Conservation (phyloP, 2,797 vertebrate genomes). For the Anabas testudineus region DNA sequence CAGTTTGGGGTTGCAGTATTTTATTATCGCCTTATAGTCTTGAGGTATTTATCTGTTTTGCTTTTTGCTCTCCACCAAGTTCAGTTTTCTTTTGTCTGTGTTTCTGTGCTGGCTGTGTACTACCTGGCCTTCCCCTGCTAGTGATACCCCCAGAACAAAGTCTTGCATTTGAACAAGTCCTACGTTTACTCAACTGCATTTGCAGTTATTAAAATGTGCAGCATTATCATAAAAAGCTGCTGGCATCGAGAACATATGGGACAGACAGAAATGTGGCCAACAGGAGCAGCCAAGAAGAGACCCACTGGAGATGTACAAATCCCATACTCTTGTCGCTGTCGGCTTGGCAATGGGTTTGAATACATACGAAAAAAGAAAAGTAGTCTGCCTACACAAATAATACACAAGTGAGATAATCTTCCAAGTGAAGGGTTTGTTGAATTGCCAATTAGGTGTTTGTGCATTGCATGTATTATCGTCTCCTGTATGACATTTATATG, state of each 20-base stretch:
- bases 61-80: no score
- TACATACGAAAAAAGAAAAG: constrained; percentile 15
- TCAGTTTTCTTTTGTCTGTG: no score
- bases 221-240: background rate
- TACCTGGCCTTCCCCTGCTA: no score
- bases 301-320: background rate
- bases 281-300: background rate
- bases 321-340: background rate
- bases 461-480: background rate
- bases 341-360: constrained; percentile 22
- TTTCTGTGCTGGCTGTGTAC: no score
- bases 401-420: constrained; percentile 37
- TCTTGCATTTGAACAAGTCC: no score
- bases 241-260: constrained; percentile 9
- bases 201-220: background rate
- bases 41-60: no score
- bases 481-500: background rate
- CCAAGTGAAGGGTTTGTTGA: constrained; percentile 43
- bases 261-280: background rate
- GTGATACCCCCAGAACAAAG: no score
- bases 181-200: no score
- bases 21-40: no score
- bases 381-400: no score
- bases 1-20: no score
- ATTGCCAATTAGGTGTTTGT: constrained; percentile 38